These are phyloP conservation scores for Helobdella robusta DNA, from an alignment of 2,888 invertebrate genomes.

Conservation along the genomic window DNA sequence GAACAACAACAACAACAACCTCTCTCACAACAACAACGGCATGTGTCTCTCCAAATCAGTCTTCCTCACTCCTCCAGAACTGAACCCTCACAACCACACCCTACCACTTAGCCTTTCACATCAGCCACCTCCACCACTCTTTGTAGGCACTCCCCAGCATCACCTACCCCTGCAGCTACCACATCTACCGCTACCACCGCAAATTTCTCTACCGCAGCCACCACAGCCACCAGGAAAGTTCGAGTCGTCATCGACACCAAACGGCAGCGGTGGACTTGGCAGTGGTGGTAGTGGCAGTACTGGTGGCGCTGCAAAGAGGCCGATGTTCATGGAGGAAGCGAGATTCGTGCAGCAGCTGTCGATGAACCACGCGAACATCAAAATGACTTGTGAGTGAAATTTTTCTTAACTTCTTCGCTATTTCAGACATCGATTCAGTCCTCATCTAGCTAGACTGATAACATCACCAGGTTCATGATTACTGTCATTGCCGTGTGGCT, in stretches of 20 bases:
- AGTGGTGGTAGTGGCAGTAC: too few species aligned
- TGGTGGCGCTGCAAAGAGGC: constrained; percentile 12
- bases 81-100: background rate
- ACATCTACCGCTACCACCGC: background rate
- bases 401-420: background rate
- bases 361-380: constrained; percentile 64
- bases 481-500: too few species aligned
- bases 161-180: background rate
- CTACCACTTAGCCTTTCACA: too few species aligned
- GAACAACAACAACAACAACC: constrained; percentile 8
- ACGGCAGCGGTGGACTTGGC: background rate
- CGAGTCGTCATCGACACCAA: background rate
- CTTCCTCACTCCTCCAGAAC: constrained; percentile 18
- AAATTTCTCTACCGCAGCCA: constrained; percentile 16
- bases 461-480: too few species aligned
- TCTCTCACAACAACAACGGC: background rate
- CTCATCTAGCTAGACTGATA: too few species aligned
- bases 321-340: constrained; percentile 36
- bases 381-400: constrained; percentile 63
- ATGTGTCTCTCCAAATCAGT: background rate
- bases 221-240: background rate
- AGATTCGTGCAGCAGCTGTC: constrained; percentile 41
- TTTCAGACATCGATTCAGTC: too few species aligned
- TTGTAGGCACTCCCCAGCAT: background rate
- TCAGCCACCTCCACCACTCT: background rate